Evolutionary conservation across 2,888 invertebrate species (phyloP).

Genomic region (Drosophila dives): DNA sequence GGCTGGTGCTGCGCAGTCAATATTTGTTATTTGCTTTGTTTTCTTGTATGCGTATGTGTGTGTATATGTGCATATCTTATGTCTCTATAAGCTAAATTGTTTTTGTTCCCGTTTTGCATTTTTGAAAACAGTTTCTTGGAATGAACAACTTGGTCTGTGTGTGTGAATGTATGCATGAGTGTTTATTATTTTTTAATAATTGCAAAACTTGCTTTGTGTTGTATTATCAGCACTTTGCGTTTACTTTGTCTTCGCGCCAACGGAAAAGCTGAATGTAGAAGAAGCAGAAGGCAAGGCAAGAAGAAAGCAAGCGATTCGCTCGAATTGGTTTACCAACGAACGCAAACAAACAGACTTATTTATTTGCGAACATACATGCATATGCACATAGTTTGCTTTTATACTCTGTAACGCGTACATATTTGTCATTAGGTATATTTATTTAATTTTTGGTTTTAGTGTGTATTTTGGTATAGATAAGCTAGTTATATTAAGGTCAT

Average conservation of each 20-base stretch:
- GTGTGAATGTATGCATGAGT: constrained; percentile 36
- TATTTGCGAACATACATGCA: constrained; percentile 18
- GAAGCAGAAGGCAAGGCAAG: constrained; percentile 24
- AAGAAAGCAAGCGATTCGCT: constrained; percentile 68
- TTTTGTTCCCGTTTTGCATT: constrained; percentile 45
- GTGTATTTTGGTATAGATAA: background rate
- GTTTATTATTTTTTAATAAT: constrained; percentile 69
- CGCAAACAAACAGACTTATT: constrained; percentile 47
- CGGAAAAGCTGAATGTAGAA: constrained; percentile 7
- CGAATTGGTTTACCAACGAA: constrained; percentile 58
- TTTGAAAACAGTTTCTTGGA: constrained; percentile 31
- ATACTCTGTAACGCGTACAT: constrained; percentile 17
- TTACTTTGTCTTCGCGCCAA: constrained; percentile 54
- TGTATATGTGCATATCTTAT: constrained; percentile 17
- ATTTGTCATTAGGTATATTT: background rate
- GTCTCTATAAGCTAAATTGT: constrained; percentile 29
- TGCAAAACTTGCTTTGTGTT: constrained; percentile 60
- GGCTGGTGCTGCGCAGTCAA: constrained; percentile 22
- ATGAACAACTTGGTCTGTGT: background rate
- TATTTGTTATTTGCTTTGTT: constrained; percentile 33
- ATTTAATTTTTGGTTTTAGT: background rate
- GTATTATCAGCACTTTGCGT: constrained; percentile 67
- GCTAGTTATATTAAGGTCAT: background rate
- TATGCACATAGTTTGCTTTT: constrained; percentile 15
- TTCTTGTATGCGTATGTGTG: constrained; percentile 16